Conservation (phyloP, 2,888 invertebrate species). For the Lottia gigantea region DNA sequence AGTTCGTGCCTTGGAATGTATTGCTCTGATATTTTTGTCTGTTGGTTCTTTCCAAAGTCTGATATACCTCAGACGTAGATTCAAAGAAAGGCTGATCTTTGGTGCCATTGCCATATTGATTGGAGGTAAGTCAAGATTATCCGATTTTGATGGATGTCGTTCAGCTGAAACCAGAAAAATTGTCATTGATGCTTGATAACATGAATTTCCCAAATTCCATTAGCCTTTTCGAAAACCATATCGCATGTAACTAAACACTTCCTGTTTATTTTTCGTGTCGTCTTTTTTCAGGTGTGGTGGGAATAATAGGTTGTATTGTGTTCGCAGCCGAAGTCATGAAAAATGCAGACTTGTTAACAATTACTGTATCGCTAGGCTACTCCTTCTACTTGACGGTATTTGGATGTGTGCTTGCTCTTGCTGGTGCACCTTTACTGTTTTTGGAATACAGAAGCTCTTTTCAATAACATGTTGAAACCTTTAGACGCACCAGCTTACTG, state of each 20-base stretch:
- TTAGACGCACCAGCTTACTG: too few relatives aligned
- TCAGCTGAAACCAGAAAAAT: too few relatives aligned
- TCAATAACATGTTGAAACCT: too few relatives aligned
- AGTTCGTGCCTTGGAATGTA: not conserved
- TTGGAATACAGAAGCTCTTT: not conserved
- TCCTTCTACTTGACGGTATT: not conserved
- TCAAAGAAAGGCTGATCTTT: not conserved
- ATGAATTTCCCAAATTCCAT: too few relatives aligned
- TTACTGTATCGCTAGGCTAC: not conserved
- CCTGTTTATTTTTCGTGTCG: not conserved
- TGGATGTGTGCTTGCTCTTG: not conserved
- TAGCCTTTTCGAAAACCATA: too few relatives aligned
- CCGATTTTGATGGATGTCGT: too few relatives aligned
- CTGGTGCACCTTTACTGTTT: not conserved
- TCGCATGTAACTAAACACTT: too few relatives aligned
- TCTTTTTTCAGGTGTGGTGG: not conserved
- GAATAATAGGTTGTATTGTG: not conserved
- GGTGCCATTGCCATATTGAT: not conserved
- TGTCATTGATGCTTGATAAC: too few relatives aligned
- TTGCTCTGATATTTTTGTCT: not conserved
- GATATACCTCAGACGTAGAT: not conserved
- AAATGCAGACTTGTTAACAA: not conserved
- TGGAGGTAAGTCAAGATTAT: constrained; percentile 4
- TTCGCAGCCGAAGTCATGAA: not conserved
- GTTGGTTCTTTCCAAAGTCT: not conserved